These are phyloP conservation scores for Amiota minor DNA, from an alignment of 2,888 invertebrate species.

Conservation along the genomic window DNA sequence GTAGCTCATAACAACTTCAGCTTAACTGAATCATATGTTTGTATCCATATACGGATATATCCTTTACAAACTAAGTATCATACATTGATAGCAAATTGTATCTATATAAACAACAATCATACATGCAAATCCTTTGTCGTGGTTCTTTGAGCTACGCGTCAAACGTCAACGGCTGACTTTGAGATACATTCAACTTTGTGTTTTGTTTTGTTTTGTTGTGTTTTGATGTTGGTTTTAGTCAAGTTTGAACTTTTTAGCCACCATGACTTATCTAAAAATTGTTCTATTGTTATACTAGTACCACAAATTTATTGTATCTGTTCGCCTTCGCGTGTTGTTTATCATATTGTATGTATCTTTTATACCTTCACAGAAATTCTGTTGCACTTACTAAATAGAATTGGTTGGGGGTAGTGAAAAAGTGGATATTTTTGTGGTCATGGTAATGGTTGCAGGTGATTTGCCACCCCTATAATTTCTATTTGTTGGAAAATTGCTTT, in stretches of 20 bases:
- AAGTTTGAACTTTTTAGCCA: constrained; percentile 20
- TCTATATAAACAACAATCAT: too few species aligned
- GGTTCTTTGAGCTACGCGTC: background rate
- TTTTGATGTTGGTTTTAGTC: constrained; percentile 35
- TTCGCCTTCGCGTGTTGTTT: constrained; percentile 61
- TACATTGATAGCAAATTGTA: constrained; percentile 5
- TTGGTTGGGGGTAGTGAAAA: too few species aligned
- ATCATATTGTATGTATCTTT: constrained; percentile 48
- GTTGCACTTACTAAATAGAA: too few species aligned
- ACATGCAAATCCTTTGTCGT: too few species aligned
- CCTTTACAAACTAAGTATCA: background rate
- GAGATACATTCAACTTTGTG: background rate
- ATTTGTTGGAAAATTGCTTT: constrained; percentile 24
- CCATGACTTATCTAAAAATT: constrained; percentile 2
- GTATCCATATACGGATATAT: too few species aligned
- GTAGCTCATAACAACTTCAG: too few species aligned
- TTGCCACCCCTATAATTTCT: too few species aligned
- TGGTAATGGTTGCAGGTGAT: too few species aligned
- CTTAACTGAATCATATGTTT: too few species aligned
- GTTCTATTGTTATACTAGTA: constrained; percentile 43
- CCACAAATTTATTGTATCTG: constrained; percentile 20
- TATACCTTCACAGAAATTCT: too few species aligned
- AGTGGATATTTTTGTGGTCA: too few species aligned
- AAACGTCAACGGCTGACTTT: constrained; percentile 16
- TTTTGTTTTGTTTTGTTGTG: constrained; percentile 11